Base-by-base conservation (phyloP, 2,113 vertebrate species). In the Ophthalmotilapia sp. region DNA sequence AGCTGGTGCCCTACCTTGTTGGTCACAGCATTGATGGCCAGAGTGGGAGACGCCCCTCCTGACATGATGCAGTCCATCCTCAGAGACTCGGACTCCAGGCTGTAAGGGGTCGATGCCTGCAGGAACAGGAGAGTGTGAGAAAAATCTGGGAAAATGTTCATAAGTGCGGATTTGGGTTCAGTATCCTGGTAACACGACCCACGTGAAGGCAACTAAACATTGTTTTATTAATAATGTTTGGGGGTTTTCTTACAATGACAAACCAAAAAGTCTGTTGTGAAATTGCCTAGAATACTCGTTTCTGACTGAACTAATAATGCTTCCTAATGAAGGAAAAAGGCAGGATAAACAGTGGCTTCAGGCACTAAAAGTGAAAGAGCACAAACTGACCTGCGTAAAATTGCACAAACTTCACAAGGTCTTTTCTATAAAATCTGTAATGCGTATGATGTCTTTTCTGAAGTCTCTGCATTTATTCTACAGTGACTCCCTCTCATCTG, bases 61-160 rank as follows among this genome's bases (percentile, higher is more conserved):
- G 97, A 97, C 96, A 97, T 97, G 91, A 97, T 97, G 95, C 97
- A 97, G 95, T 98, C 97, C 97, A 97, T 97, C 89, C 97, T 96
- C 93, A 97, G 95, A 93, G 97, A 97, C 95, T 98, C 97, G 6
- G 97, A 97, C 96, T 98, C 97, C 94, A 97, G 95, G 93, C 97
- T 98, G 94, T 98, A 97, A 45, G 97, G 97, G 80, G 97, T 97
- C 51, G 97, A 97, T 79, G 97, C 97, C 97, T 98, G 68, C 9
- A 75, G 60, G 5, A 88, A 77, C 7, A 60, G 17, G 65, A 2
- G 21, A 9, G 21, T 80, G 11, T 19, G 6, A n/a, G 6, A 36
- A 9, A 31, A 3, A 68, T 68, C 31, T 26, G 2, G 26, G 55
- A 49, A 81, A 15, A 21, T 47, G 45, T 36, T 45, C 23, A 47